Evolutionary conservation across 2,797 vertebrate species (phyloP).

Genomic region (Clarias pachynema): DNA sequence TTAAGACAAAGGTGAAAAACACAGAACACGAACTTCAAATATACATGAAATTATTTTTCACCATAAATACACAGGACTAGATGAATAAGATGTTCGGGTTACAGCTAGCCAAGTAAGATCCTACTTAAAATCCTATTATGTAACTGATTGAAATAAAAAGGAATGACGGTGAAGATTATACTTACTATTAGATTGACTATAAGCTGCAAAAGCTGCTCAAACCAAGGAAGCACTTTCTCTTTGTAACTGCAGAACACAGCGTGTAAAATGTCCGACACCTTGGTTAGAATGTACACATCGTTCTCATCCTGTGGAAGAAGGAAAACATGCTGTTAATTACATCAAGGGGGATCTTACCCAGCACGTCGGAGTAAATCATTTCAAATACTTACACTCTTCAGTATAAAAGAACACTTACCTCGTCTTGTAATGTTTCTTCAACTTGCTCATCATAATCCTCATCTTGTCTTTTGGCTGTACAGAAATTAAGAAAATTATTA

Average conservation of each 20-base stretch:
- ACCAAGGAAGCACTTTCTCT: conserved; percentile 96
- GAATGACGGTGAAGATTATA: conserved; percentile 36
- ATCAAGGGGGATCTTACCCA: not conserved
- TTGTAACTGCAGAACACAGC: conserved; percentile 97
- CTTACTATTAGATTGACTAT: conserved; percentile 97
- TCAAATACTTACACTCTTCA: not conserved
- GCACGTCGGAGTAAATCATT: not conserved
- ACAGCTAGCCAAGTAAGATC: not conserved
- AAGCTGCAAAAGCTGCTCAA: conserved; percentile 94
- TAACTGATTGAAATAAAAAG: not conserved
- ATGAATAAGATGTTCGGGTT: not conserved
- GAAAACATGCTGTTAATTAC: not conserved
- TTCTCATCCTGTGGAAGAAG: conserved; percentile 86
- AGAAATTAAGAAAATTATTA: conserved; percentile 23
- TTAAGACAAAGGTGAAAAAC: no score
- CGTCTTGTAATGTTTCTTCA: conserved; percentile 95
- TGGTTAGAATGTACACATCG: conserved; percentile 97
- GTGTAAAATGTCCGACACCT: conserved; percentile 98
- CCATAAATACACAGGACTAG: not conserved
- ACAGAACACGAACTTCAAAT: not conserved
- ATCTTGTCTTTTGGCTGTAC: conserved; percentile 94
- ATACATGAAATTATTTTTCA: not conserved
- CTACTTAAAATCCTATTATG: not conserved
- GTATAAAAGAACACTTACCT: conserved; percentile 73
- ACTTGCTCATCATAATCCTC: conserved; percentile 99